These are phyloP conservation scores for Polydrusus pterygomalis DNA, from an alignment of 2,888 invertebrate species.

Conservation along the genomic window DNA sequence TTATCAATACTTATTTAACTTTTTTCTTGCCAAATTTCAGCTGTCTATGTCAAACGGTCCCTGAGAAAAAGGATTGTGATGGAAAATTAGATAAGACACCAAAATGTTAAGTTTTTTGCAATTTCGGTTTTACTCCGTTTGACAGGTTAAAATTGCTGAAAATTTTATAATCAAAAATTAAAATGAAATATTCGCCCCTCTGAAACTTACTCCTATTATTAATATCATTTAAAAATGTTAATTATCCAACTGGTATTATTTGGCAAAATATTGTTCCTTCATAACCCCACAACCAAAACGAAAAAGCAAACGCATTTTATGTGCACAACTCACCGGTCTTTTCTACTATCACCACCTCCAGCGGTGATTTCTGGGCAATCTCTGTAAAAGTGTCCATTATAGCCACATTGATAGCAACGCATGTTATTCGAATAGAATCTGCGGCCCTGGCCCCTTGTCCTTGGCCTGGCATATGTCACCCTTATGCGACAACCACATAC, in stretches of 20 bases:
- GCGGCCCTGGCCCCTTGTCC: constrained; percentile 72
- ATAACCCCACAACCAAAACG: constrained; percentile 1
- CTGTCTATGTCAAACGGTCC: too few species aligned
- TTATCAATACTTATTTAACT: too few species aligned
- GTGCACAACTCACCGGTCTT: constrained; percentile 61
- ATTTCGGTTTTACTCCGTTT: too few species aligned
- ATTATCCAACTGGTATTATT: constrained; percentile 2
- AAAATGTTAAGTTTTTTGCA: too few species aligned
- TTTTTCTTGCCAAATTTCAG: too few species aligned
- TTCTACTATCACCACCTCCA: constrained; percentile 64
- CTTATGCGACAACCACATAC: constrained; percentile 74
- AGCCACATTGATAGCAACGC: constrained; percentile 77
- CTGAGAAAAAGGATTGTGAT: too few species aligned
- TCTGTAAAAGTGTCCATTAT: constrained; percentile 76
- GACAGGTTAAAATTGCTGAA: too few species aligned
- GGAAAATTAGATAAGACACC: too few species aligned
- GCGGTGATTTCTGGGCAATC: constrained; percentile 73
- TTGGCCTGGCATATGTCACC: constrained; percentile 74
- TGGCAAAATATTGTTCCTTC: constrained; percentile 31
- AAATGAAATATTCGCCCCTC: too few species aligned
- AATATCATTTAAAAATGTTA: too few species aligned
- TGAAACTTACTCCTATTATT: too few species aligned
- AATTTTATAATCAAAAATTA: too few species aligned
- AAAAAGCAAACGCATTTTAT: constrained; percentile 1
- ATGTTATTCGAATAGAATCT: constrained; percentile 75